These are phyloP conservation scores for Arbacia lixula DNA, from an alignment of 53 echinoderm and acorn worm genomes.

Conservation along the genomic window DNA sequence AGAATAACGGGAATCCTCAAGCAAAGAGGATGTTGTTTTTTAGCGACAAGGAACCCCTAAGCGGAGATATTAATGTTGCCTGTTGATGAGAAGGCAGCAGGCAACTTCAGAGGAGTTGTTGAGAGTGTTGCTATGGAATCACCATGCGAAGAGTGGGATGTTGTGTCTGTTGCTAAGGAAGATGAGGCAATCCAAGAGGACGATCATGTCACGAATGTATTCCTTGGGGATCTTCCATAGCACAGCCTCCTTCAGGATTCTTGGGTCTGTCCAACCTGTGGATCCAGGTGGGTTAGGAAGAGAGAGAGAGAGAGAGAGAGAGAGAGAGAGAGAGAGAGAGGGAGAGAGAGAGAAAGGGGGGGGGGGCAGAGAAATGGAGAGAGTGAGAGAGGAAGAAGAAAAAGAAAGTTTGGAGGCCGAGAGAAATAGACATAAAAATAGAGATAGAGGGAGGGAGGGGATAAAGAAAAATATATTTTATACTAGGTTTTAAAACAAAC, in stretches of 20 bases:
- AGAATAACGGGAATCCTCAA: too few relatives aligned
- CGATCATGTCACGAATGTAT: constrained; percentile 45
- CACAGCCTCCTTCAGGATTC: constrained; percentile 16
- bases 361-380: not conserved
- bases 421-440: not conserved
- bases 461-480: not conserved
- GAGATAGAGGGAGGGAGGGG: not conserved
- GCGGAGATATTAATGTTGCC: too few relatives aligned
- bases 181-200: constrained; percentile 38
- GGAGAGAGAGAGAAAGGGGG: not conserved
- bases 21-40: too few relatives aligned
- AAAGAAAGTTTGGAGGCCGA: not conserved
- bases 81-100: too few relatives aligned
- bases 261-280: constrained; percentile 37
- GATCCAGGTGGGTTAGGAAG: not conserved
- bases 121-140: not conserved
- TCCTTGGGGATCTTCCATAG: constrained; percentile 33
- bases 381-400: not conserved
- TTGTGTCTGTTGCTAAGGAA: constrained; percentile 30
- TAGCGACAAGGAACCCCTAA: too few relatives aligned
- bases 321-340: not conserved
- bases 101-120: not conserved
- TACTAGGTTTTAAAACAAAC: too few relatives aligned
- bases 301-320: not conserved
- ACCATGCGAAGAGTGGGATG: constrained; percentile 41